A percentile compares a stretch with the other conserved stretches of the same genome.
phyloP scores from a whole-genome alignment of 1,140 invertebrate species.

The Drosophila tristis region DNA sequence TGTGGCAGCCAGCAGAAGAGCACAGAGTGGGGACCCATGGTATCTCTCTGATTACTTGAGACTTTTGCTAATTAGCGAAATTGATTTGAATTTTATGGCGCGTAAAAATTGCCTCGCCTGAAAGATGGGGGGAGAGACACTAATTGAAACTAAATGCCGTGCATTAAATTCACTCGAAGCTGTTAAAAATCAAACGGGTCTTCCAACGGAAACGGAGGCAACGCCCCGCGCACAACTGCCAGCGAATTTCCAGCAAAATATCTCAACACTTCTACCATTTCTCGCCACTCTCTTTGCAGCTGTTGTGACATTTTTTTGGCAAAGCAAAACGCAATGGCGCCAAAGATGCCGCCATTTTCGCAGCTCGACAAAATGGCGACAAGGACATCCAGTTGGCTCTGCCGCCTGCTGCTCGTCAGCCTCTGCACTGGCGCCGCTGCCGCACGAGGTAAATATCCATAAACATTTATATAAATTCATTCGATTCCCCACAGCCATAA shows the following conservation, averaged over 20 bases:
- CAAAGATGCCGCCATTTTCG: constrained; percentile 77
- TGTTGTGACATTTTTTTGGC: constrained; percentile 80
- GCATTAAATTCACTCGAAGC: constrained; percentile 43
- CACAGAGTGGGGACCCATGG: constrained; percentile 8
- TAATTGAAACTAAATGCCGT: constrained; percentile 78
- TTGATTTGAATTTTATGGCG: constrained; percentile 83
- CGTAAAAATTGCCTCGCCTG: constrained; percentile 55
- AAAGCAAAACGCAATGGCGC: constrained; percentile 76
- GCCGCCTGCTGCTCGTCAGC: constrained; percentile 54
- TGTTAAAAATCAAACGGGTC: constrained; percentile 56
- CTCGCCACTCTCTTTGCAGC: constrained; percentile 58
- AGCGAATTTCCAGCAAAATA: constrained; percentile 34
- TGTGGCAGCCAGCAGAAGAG: background rate
- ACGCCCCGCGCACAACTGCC: background rate
- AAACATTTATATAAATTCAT: constrained; percentile 46
- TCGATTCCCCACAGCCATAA: constrained; percentile 20
- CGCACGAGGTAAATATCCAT: constrained; percentile 72
- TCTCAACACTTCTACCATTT: constrained; percentile 57
- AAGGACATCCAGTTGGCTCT: constrained; percentile 59
- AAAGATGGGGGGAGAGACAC: background rate
- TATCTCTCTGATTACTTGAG: constrained; percentile 41
- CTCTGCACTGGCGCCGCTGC: constrained; percentile 73
- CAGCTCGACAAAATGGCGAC: constrained; percentile 78
- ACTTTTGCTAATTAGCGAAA: constrained; percentile 79
- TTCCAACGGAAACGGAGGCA: background rate